phyloP scores from a whole-genome alignment of 2,113 vertebrate species.

The Craseonycteris thonglongyai region DNA sequence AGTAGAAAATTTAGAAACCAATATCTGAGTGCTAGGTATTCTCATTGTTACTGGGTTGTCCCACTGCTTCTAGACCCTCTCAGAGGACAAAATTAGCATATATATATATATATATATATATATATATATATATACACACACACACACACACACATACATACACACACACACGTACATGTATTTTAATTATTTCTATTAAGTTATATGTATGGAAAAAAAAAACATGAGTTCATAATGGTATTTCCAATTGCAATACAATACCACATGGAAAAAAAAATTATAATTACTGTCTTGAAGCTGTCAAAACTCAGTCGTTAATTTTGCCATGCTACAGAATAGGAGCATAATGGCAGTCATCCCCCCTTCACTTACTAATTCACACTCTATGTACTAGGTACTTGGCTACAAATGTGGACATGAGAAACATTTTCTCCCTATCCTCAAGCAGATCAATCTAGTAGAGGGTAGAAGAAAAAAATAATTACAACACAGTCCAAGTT shows the following conservation, averaged over 20 bases:
- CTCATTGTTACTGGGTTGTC: background rate
- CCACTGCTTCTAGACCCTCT: background rate
- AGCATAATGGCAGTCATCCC: background rate
- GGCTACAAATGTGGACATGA: background rate
- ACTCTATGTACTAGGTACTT: background rate
- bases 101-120: background rate
- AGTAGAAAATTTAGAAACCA: conserved; percentile 23
- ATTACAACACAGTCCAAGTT: background rate
- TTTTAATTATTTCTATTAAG: background rate
- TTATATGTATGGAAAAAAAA: background rate
- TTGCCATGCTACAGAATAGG: background rate
- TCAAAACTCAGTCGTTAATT: background rate
- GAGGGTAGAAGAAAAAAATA: background rate
- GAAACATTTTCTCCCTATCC: background rate
- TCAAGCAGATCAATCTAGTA: background rate
- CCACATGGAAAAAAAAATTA: background rate
- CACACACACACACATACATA: too few species aligned
- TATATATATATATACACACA: background rate
- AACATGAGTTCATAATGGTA: background rate
- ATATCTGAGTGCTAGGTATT: background rate
- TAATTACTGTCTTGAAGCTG: background rate
- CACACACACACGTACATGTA: background rate
- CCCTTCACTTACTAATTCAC: background rate
- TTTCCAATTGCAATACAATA: background rate
- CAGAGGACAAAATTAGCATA: background rate